Evolutionary conservation across 2,113 vertebrate species (phyloP).

Genomic region (Melanocharis versteri): DNA sequence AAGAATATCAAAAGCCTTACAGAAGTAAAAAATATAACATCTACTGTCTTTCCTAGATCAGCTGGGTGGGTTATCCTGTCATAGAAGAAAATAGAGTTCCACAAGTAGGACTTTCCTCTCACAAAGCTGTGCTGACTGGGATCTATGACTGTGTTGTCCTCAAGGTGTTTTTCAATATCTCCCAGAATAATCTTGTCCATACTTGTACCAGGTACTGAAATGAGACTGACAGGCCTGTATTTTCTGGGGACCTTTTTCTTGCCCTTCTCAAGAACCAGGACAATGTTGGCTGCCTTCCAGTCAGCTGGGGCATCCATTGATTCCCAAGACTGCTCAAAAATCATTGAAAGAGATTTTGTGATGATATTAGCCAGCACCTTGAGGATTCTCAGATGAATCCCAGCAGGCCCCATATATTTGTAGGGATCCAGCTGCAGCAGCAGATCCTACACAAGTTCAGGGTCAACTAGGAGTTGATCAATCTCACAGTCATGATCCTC

Average conservation of each 20-base stretch:
- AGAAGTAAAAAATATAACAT: background rate
- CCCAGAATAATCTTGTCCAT: background rate
- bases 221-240: background rate
- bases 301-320: background rate
- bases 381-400: background rate
- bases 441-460: background rate
- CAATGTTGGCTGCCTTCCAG: background rate
- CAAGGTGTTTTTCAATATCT: background rate
- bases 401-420: background rate
- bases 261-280: background rate
- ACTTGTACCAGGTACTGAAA: background rate
- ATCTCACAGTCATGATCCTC: background rate
- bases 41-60: background rate
- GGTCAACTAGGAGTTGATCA: fast-evolving
- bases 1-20: background rate
- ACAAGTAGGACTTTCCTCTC: background rate
- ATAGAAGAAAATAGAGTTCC: background rate
- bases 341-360: background rate
- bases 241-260: background rate
- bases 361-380: background rate
- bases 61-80: background rate
- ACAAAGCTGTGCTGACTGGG: background rate
- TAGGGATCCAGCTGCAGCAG: background rate
- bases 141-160: background rate
- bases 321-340: background rate